Base-by-base conservation (phyloP, 2,888 invertebrate genomes). In the Axea sp. region DNA sequence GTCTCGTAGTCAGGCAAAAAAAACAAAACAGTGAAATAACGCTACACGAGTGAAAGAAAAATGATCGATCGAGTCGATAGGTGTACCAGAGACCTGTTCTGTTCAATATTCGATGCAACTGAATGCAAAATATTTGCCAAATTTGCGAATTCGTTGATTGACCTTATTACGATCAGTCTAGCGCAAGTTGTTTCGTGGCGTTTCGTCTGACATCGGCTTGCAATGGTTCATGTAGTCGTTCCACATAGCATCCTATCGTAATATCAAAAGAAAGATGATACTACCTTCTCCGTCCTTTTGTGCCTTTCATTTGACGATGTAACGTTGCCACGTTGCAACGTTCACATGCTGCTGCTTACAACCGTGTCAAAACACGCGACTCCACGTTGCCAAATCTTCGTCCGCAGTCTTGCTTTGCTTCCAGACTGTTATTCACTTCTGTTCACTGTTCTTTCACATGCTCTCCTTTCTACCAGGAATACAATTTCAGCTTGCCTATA, bases 301-400 rank as follows among this genome's bases (percentile, higher is more conserved):
- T 39, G 65, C 65, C 65, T 67, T 55, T 67, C 65, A 47, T 55
- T 47, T 47, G 15, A 67, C 37, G 47, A 30, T 22, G 68, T 65
- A 55, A 8, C 71, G 79, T 81, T 80, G 80, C 78, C 77, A 57
- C 45, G 30, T 77, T 67, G 43, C 22, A 17, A 14, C 15, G 15
- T n/a, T 5, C 9, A 28, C 26, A 15, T 19, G 6, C 43, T 26
- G 17, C 26, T 30, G 19, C 43, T 43, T 28, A 45, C 37, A 30
- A 35, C 26, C 62, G 49, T 30, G 62, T 49, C 39, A 49, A 62
- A 62, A 39, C 62, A 62, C n/a, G 62, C 30, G 22, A 51, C 17
- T 24, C 62, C 12, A 15, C 31, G 62, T 62, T 62, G 62, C 62
- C 62, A 62, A 39, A 45, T 62, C 49, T 1, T 28, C 62, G 22